Evolutionary conservation across 2,888 invertebrate genomes (phyloP), one percentile per base, ranked within the genome.

Genomic region (Nephrocerus scutellatus): DNA sequence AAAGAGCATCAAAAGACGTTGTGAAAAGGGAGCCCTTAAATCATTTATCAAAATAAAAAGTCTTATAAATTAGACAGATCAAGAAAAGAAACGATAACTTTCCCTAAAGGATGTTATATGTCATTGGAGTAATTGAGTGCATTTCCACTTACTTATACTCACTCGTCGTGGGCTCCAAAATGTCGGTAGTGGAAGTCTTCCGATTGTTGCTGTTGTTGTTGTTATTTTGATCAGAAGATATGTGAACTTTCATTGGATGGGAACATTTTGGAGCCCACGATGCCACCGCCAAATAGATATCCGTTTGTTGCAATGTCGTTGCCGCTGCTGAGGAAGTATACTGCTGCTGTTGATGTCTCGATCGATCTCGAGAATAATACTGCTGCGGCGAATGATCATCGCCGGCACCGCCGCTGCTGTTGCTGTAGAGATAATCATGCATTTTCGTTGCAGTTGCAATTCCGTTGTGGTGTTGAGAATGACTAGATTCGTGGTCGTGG

Each of bases 231-330:
- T 48, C 48, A 21, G 53, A 37, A 4, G 61, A 56, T 48, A 61
- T 47, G 41, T 57, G 48, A 12, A 62, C 59, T 43, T 59, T 64
- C 45, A 59, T 55, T 49, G 61, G 55, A 52, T 63, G 67, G 49
- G 63, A 67, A 58, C 68, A 84, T 72, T 83, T 83, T 62, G 82
- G 82, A 60, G 82, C 80, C 84, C 83, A 84, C 56, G 80, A 80
- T 54, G 75, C 72, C 62, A 82, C 76, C 43, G 82, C 79, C 55
- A 80, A 75, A 68, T 82, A 82, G 48, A 82, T 74, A 51, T 82
- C 77, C 36, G 82, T 82, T 64, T 57, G 50, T n/a, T n/a, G n/a
- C n/a, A n/a, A n/a, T n/a, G n/a, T n/a, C n/a, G n/a, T 34, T 19
- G 7, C 12, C 30, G 20, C 18, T 20, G 20, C 20, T 16, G 9